These are phyloP conservation scores for Catharus bicknelli DNA, from an alignment of 2,113 vertebrate genomes.

Conservation along the genomic window DNA sequence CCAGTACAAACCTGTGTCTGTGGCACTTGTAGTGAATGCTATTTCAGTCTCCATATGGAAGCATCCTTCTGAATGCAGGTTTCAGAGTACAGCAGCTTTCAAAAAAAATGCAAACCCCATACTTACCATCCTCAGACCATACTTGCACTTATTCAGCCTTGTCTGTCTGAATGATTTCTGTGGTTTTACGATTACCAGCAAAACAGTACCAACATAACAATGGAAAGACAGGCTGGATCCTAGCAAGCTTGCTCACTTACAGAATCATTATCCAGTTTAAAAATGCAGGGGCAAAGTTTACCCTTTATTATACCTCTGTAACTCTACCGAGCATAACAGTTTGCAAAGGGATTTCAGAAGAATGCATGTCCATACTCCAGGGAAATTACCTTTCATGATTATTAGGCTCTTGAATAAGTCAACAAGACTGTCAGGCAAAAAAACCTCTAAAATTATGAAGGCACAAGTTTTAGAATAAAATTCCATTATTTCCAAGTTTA, in stretches of 20 bases:
- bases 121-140: not conserved
- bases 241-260: not conserved
- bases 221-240: not conserved
- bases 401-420: not conserved
- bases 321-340: not conserved
- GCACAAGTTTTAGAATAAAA: not conserved
- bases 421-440: not conserved
- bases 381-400: not conserved
- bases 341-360: not conserved
- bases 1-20: not conserved
- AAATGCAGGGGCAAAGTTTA: not conserved
- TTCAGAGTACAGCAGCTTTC: not conserved
- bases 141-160: not conserved
- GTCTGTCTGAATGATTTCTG: not conserved
- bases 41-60: not conserved
- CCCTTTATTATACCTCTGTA: not conserved
- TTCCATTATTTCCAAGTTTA: not conserved
- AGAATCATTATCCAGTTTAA: not conserved
- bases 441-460: not conserved
- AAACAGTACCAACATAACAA: not conserved
- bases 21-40: not conserved
- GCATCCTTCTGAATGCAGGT: not conserved
- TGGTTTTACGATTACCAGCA: not conserved
- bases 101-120: not conserved
- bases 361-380: not conserved